Evolutionary conservation across 2,888 invertebrate genomes (phyloP).

Genomic region (Morpho deidamia): DNA sequence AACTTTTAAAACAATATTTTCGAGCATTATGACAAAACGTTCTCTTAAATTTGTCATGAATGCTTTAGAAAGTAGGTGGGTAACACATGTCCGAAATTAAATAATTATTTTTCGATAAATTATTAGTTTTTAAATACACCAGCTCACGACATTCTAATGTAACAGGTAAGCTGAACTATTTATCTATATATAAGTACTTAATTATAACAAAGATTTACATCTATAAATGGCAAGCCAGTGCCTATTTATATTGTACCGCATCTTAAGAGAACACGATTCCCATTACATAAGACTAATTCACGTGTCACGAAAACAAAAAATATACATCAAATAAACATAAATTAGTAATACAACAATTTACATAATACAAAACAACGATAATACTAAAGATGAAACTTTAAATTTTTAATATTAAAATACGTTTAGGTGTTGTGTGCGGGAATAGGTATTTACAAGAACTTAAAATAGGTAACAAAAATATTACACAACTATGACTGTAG

Average conservation of each 20-base stretch:
- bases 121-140: conserved; percentile 8
- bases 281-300: conserved; percentile 48
- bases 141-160: conserved; percentile 11
- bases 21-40: neutral
- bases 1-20: too few species aligned
- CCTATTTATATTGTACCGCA: conserved; percentile 37
- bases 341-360: conserved; percentile 66
- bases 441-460: conserved; percentile 66
- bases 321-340: conserved; percentile 71
- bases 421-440: conserved; percentile 50
- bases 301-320: conserved; percentile 64
- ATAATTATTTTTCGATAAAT: conserved; percentile 14
- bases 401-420: conserved; percentile 51
- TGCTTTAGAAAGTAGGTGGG: conserved; percentile 24
- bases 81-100: conserved; percentile 25
- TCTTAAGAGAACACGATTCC: conserved; percentile 35
- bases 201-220: conserved; percentile 25
- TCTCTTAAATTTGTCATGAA: neutral
- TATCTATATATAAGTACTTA: conserved; percentile 28
- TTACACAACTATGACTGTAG: conserved; percentile 75
- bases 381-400: conserved; percentile 63
- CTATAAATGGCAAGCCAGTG: conserved; percentile 51
- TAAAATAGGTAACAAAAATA: conserved; percentile 63
- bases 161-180: conserved; percentile 23
- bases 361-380: conserved; percentile 72